Evolutionary conservation across 2,888 invertebrate genomes (phyloP), one percentile per base, ranked within the genome.

Genomic region (Limnephilus rhombicus): DNA sequence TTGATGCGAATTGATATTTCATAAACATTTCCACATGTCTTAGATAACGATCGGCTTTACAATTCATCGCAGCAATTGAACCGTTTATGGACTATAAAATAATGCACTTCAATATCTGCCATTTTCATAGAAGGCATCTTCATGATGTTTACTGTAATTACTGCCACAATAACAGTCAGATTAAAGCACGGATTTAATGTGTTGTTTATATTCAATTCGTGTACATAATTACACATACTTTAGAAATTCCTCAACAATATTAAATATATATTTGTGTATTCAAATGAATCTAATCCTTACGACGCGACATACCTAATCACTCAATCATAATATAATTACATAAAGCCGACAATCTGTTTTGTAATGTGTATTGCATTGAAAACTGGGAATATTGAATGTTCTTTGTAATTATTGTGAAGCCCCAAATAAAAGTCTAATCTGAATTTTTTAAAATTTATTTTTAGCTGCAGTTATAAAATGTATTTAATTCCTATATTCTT

Each of bases 11-110:
- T 41, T 85, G 87, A 53, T 87, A 87, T 68, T 49, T 53, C 87
- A 87, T 31, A 53, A 87, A 87, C 31, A 68, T 53, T 53, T 87
- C n/a, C n/a, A 87, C 31, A 87, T 87, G 87, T 87, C 87, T 53
- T 29, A 18, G 87, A 87, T 87, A 31, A 87, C 29, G 49, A 87
- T 87, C 87, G n/a, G 85, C 7, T 85, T 37, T 34, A 85, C 85
- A 41, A 85, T 85, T 37, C 34, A 85, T 41, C 37, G 85, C 41
- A 24, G 34, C 34, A 34, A 85, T 85, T 85, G 85, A 18, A 85
- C 31, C 41, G 41, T 85, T 85, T 85, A 85, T 85, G 85, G 85
- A 37, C 11, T 18, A 41, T 85, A n/a, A 68, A 68, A 68, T 68
- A 68, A n/a, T 18, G 15, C 53, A 53, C 53, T 68, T 68, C 24